Evolutionary conservation across 2,888 invertebrate genomes (phyloP).

Genomic region (Ectemnius continuus): DNA sequence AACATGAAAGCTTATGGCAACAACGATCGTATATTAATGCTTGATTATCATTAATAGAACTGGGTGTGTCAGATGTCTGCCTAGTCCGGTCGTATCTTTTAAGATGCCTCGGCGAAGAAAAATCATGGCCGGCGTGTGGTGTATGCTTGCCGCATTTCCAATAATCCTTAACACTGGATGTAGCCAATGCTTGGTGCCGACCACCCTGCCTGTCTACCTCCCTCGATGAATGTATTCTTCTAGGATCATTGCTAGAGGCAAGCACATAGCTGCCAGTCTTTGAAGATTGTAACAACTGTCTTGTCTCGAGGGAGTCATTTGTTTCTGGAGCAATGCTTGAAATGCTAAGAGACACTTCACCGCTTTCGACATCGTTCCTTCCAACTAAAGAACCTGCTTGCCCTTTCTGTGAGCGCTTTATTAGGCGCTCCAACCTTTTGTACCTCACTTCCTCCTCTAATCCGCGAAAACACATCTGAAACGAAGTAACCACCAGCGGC

Average conservation of each 20-base stretch:
- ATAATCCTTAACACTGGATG: constrained; percentile 62
- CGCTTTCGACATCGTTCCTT: neutral
- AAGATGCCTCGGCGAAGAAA: neutral
- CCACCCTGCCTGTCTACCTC: constrained; percentile 3
- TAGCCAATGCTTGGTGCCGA: constrained; percentile 36
- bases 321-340: constrained; percentile 64
- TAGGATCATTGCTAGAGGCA: constrained; percentile 67
- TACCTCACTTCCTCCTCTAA: constrained; percentile 63
- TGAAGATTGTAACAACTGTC: constrained; percentile 39
- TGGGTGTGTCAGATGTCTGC: no score
- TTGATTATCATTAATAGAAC: neutral
- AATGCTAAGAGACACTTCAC: constrained; percentile 51
- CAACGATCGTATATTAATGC: neutral
- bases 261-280: constrained; percentile 65
- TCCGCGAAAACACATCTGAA: constrained; percentile 61
- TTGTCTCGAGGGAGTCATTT: constrained; percentile 39
- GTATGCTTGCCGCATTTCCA: constrained; percentile 30
- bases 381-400: constrained; percentile 13
- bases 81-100: no score
- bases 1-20: neutral
- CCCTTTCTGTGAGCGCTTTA: constrained; percentile 57
- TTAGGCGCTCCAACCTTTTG: constrained; percentile 58
- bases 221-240: constrained; percentile 49
- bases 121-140: constrained; percentile 67
- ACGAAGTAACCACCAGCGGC: no score